These are phyloP conservation scores for Trachythela sp. DNA, from an alignment of 64 coral and sea anemone species.

Conservation along the genomic window DNA sequence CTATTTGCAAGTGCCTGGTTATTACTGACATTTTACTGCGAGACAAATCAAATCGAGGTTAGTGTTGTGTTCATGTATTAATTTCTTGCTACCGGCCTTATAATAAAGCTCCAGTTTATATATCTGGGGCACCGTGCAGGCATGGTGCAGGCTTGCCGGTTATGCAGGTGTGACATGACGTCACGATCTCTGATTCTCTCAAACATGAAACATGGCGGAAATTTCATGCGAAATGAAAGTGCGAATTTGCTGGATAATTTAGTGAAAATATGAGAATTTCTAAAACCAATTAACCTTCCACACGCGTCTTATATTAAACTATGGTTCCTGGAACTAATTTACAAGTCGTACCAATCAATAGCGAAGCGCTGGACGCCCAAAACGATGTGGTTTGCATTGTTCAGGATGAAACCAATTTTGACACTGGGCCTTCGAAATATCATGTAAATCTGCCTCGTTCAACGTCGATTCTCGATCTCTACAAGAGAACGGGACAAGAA, in stretches of 20 bases:
- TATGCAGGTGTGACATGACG: background rate
- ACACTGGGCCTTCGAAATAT: background rate
- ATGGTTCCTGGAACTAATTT: slow-evolving; percentile 12
- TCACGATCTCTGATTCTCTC: background rate
- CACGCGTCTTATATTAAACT: background rate
- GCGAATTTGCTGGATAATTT: background rate
- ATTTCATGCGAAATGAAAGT: background rate
- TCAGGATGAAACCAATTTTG: background rate
- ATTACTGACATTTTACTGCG: too few species aligned
- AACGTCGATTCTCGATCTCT: background rate
- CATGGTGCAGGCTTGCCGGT: background rate
- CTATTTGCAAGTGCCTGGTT: too few species aligned
- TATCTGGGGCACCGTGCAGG: too few species aligned
- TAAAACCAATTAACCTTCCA: background rate
- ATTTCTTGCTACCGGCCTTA: too few species aligned
- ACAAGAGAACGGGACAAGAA: background rate
- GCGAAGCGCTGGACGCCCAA: background rate
- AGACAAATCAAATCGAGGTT: too few species aligned
- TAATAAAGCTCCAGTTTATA: too few species aligned
- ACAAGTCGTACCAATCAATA: background rate
- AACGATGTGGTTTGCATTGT: slow-evolving; percentile 7
- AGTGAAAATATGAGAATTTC: background rate
- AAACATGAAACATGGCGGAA: background rate
- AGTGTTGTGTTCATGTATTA: too few species aligned
- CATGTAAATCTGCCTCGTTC: background rate